phyloP scores from a whole-genome alignment of 2,888 invertebrate genomes.

The Acleris cristana region DNA sequence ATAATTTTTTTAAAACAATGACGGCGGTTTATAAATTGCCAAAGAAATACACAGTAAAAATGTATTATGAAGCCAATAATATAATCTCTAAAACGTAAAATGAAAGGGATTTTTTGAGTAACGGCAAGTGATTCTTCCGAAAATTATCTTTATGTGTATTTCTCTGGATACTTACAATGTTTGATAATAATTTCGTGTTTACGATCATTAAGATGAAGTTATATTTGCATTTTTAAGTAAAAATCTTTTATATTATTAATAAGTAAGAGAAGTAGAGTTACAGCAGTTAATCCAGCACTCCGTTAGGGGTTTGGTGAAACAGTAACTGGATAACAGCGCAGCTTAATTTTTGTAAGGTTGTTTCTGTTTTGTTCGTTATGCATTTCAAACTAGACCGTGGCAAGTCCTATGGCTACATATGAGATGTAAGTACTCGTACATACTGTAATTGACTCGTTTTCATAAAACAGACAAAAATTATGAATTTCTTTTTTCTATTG shows the following conservation, averaged over 20 bases:
- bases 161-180: constrained; percentile 9
- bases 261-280: no score
- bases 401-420: constrained; percentile 6
- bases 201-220: neutral
- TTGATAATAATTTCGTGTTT: neutral
- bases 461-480: neutral
- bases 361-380: neutral
- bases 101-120: no score
- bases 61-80: no score
- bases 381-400: constrained; percentile 5
- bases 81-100: no score
- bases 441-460: neutral
- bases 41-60: no score
- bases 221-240: constrained; percentile 2
- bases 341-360: neutral
- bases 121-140: no score
- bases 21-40: no score
- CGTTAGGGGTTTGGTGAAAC: neutral
- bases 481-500: neutral
- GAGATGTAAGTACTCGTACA: constrained; percentile 13
- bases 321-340: neutral
- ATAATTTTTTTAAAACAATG: no score
- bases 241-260: neutral
- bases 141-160: constrained; percentile 43
- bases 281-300: neutral